Conservation (phyloP, 1,140 invertebrate genomes). For the Oppia nitens region DNA sequence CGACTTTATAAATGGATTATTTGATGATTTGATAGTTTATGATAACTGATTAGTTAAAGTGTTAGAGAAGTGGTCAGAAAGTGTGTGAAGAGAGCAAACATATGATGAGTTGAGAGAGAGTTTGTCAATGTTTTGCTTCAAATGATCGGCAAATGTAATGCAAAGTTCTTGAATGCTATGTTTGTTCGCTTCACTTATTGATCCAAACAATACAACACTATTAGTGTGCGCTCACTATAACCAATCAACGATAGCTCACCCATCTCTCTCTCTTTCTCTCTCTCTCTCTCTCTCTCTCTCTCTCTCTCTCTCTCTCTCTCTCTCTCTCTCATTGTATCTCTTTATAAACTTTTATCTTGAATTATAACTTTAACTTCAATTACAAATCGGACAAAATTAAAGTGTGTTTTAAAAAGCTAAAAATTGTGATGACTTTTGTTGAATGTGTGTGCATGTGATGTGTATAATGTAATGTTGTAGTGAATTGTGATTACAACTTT, state of each 20-base stretch:
- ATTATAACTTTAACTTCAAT: not conserved
- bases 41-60: too few relatives aligned
- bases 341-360: not conserved
- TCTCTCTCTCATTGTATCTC: not conserved
- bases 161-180: not conserved
- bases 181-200: not conserved
- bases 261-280: not conserved
- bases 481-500: not conserved
- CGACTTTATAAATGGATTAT: too few relatives aligned
- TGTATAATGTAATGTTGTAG: too few relatives aligned
- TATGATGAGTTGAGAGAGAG: not conserved
- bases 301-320: slow-evolving; percentile 1
- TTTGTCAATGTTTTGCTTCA: too few relatives aligned
- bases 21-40: too few relatives aligned
- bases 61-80: too few relatives aligned
- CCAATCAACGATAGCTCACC: not conserved
- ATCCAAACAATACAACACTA: not conserved
- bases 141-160: not conserved
- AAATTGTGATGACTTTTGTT: too few relatives aligned
- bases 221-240: not conserved
- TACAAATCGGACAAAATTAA: not conserved
- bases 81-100: too few relatives aligned
- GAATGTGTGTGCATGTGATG: too few relatives aligned
- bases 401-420: not conserved
- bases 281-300: too few relatives aligned